phyloP scores from a whole-genome alignment of 2,797 vertebrate species.

The Parotocinclus haroldoi region DNA sequence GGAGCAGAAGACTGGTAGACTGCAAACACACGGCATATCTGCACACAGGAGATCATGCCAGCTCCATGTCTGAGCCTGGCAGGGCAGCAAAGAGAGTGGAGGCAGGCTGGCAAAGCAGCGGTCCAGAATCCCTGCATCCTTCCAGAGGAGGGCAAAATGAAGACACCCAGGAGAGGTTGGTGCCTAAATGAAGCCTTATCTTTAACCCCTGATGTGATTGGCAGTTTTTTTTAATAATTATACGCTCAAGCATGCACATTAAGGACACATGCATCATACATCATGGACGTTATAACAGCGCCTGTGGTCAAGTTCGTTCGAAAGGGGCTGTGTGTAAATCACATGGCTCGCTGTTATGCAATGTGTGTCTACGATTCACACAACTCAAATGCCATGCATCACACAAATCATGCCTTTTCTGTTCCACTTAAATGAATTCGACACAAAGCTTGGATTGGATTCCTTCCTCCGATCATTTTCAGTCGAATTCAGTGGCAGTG shows the following conservation, averaged over 20 bases:
- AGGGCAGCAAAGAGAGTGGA: slow-evolving; percentile 39
- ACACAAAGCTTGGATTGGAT: no score
- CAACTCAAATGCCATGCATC: neutral
- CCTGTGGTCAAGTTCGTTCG: no score
- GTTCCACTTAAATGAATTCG: no score
- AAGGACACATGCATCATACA: no score
- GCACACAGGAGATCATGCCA: slow-evolving; percentile 34
- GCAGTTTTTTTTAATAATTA: no score
- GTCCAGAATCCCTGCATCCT: slow-evolving; percentile 14
- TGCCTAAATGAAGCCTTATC: neutral
- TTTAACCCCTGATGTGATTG: neutral
- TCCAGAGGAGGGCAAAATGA: slow-evolving; percentile 30
- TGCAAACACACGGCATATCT: slow-evolving; percentile 5
- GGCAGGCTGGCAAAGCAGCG: slow-evolving; percentile 23
- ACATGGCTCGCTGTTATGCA: slow-evolving; percentile 26
- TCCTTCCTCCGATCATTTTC: no score
- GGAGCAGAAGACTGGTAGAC: slow-evolving; percentile 47
- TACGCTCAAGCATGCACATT: no score
- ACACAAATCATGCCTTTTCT: slow-evolving; percentile 2
- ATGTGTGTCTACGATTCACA: slow-evolving; percentile 1
- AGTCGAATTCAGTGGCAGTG: no score
- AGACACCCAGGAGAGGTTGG: slow-evolving; percentile 38
- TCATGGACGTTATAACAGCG: no score
- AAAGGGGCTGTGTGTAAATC: slow-evolving; percentile 15
- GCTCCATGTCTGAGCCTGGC: slow-evolving; percentile 43